A percentile compares a stretch with the other conserved stretches of the same genome.
phyloP scores from a whole-genome alignment of 2,797 vertebrate genomes.

The Loris lydekkerianus region DNA sequence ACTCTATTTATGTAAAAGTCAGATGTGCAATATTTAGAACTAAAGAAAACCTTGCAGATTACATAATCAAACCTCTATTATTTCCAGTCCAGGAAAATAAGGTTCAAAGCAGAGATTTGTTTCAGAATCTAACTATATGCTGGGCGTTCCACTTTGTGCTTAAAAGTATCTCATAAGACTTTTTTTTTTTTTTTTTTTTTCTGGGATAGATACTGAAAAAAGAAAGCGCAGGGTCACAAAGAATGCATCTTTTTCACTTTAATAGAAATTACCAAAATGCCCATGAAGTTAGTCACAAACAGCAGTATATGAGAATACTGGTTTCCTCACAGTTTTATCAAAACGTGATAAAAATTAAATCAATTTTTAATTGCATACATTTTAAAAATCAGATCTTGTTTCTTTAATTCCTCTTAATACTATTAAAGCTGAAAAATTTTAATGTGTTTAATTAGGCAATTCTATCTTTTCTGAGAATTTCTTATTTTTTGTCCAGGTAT shows the following conservation, averaged over 20 bases:
- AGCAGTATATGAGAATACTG: background rate
- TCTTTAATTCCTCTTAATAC: background rate
- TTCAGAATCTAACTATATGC: background rate
- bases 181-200: background rate
- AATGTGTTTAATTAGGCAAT: conserved; percentile 22
- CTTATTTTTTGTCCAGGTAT: background rate
- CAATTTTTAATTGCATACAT: background rate
- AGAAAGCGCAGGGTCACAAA: background rate
- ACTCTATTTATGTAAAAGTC: background rate
- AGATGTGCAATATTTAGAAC: background rate
- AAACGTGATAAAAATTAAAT: background rate
- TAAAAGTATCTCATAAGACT: background rate
- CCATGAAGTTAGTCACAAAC: background rate
- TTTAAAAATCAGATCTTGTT: background rate
- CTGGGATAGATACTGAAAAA: background rate
- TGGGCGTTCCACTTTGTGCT: background rate
- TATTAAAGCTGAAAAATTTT: background rate
- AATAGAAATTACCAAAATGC: background rate
- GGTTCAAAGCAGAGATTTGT: background rate
- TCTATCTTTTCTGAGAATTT: background rate
- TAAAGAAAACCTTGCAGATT: background rate
- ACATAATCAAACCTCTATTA: background rate
- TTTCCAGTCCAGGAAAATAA: background rate
- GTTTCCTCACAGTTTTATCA: background rate
- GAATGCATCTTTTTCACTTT: background rate